Evolutionary conservation across 2,113 vertebrate species (phyloP).

Genomic region (Ophthalmolycus amberensis): DNA sequence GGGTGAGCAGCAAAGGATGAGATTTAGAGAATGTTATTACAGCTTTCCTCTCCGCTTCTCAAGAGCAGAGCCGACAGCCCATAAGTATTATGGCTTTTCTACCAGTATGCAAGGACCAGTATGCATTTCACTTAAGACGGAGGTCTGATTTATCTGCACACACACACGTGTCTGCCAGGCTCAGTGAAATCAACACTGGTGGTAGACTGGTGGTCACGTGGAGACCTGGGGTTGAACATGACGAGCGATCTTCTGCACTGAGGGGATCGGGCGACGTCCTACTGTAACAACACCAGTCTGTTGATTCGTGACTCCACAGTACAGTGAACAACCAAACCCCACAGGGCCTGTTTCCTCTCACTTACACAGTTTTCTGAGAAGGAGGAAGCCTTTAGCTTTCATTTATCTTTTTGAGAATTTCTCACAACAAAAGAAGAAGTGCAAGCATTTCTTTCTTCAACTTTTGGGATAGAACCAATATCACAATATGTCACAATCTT

Average conservation of each 20-base stretch:
- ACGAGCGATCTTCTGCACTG: conserved; percentile 40
- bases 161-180: background rate
- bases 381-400: conserved; percentile 64
- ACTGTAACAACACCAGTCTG: conserved; percentile 47
- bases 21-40: conserved; percentile 59
- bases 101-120: conserved; percentile 10
- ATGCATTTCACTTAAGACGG: conserved; percentile 36
- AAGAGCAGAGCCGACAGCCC: conserved; percentile 8
- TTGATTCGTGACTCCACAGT: conserved; percentile 47
- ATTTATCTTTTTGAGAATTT: conserved; percentile 46
- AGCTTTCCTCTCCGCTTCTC: conserved; percentile 4
- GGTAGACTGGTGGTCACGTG: conserved; percentile 41
- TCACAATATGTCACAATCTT: no score
- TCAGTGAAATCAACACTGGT: conserved; percentile 26
- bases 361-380: conserved; percentile 49
- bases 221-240: conserved; percentile 37
- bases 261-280: conserved; percentile 20
- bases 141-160: conserved; percentile 43
- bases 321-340: conserved; percentile 42
- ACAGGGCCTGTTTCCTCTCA: conserved; percentile 43
- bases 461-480: background rate
- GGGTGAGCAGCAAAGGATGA: conserved; percentile 49
- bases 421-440: conserved; percentile 57
- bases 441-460: background rate
- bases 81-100: conserved; percentile 15